These are phyloP conservation scores for Agrochola circellaris DNA, from an alignment of 2,888 invertebrate species.

Conservation along the genomic window DNA sequence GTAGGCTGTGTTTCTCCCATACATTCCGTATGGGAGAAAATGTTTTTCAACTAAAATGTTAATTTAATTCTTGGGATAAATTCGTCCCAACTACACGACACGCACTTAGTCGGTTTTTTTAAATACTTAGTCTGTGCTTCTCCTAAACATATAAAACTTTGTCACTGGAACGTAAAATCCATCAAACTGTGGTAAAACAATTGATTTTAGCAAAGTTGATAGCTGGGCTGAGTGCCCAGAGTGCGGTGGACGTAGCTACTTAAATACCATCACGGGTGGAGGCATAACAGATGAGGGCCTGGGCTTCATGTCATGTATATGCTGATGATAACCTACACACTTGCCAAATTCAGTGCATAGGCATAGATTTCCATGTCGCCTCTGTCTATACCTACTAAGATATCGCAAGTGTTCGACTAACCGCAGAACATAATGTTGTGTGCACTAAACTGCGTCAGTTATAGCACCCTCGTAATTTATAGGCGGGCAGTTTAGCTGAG, in stretches of 20 bases:
- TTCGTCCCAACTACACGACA: too few relatives aligned
- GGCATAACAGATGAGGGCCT: not conserved
- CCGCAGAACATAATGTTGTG: constrained; percentile 53
- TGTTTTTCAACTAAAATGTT: too few relatives aligned
- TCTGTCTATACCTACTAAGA: constrained; percentile 23
- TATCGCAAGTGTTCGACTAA: constrained; percentile 22
- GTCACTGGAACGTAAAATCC: not conserved
- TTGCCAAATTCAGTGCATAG: constrained; percentile 20
- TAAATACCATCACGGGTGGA: not conserved
- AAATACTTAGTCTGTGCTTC: not conserved
- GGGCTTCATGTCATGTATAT: not conserved
- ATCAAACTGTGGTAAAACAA: not conserved
- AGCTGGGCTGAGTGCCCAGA: too few relatives aligned
- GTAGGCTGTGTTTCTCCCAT: too few relatives aligned
- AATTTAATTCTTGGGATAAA: too few relatives aligned
- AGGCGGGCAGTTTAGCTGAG: constrained; percentile 13
- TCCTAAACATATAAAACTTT: not conserved
- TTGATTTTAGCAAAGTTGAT: not conserved
- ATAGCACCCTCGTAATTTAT: constrained; percentile 37
- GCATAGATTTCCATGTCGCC: not conserved
- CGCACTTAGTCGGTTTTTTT: too few relatives aligned
- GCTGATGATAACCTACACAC: not conserved
- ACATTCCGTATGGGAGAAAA: too few relatives aligned
- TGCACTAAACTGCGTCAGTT: constrained; percentile 36
- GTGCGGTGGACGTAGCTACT: not conserved